phyloP scores from a whole-genome alignment of 2,113 vertebrate species.

The Tragelaphus imberbis region DNA sequence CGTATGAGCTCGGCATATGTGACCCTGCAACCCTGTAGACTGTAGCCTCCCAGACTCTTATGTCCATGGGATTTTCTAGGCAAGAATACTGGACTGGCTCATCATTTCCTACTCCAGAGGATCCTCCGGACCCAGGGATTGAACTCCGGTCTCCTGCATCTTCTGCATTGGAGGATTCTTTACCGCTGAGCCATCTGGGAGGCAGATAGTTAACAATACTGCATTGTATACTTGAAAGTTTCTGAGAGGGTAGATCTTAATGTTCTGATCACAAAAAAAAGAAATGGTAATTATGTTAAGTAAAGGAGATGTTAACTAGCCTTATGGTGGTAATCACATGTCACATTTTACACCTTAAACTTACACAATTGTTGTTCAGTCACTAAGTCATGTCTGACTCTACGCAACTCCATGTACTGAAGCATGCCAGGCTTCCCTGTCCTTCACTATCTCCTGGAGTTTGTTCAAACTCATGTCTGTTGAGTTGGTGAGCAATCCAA shows the following conservation, averaged over 20 bases:
- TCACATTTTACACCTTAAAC: neutral
- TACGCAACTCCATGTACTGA: rapidly evolving
- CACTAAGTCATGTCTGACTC: neutral
- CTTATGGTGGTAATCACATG: neutral
- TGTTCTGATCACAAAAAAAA: neutral
- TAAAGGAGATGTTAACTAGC: neutral
- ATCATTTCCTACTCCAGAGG: neutral
- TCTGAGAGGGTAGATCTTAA: neutral
- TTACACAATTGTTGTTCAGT: neutral
- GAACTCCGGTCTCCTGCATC: neutral
- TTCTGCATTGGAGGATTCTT: neutral
- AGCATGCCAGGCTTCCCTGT: neutral
- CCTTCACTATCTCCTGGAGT: neutral
- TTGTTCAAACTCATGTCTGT: neutral
- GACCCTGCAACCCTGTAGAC: neutral
- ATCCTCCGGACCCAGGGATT: neutral
- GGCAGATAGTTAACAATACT: neutral
- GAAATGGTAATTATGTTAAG: neutral
- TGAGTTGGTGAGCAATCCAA: neutral
- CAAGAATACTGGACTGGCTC: neutral
- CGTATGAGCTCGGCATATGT: neutral
- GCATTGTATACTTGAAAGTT: neutral
- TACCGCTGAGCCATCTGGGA: neutral
- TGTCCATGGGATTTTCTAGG: neutral
- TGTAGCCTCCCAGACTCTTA: neutral